phyloP scores from a whole-genome alignment of 2,888 invertebrate genomes.

The Synanthedon andrenaeformis region DNA sequence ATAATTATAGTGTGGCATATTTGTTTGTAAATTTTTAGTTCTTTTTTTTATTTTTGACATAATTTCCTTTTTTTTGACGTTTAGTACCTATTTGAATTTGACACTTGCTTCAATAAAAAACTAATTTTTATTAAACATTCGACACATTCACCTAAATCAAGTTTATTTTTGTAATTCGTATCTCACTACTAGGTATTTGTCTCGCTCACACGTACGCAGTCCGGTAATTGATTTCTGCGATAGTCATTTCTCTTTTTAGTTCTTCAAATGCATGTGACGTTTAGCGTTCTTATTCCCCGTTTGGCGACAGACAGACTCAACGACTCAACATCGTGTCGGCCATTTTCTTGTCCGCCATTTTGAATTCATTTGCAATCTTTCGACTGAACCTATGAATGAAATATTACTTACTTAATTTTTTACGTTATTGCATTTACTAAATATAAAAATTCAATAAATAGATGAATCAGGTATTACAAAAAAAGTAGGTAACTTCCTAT shows the following conservation, averaged over 20 bases:
- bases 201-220: conserved; percentile 18
- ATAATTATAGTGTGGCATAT: too few relatives aligned
- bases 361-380: conserved; percentile 12
- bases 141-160: conserved; percentile 42
- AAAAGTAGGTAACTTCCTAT: too few relatives aligned
- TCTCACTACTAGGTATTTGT: conserved; percentile 13
- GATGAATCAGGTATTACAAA: too few relatives aligned
- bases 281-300: conserved; percentile 39
- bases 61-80: too few relatives aligned
- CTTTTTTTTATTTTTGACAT: too few relatives aligned
- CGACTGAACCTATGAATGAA: too few relatives aligned
- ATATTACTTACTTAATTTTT: too few relatives aligned
- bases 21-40: too few relatives aligned
- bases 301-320: conserved; percentile 27
- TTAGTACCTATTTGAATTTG: too few relatives aligned
- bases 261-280: conserved; percentile 14
- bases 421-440: too few relatives aligned
- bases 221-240: background rate
- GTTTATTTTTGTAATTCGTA: conserved; percentile 17
- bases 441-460: too few relatives aligned
- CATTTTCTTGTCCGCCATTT: conserved; percentile 31
- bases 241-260: conserved; percentile 10
- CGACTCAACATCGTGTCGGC: conserved; percentile 6
- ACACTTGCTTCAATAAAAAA: background rate
- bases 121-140: conserved; percentile 1